phyloP scores from a whole-genome alignment of 1,140 invertebrate genomes.

The Megathymus violae region DNA sequence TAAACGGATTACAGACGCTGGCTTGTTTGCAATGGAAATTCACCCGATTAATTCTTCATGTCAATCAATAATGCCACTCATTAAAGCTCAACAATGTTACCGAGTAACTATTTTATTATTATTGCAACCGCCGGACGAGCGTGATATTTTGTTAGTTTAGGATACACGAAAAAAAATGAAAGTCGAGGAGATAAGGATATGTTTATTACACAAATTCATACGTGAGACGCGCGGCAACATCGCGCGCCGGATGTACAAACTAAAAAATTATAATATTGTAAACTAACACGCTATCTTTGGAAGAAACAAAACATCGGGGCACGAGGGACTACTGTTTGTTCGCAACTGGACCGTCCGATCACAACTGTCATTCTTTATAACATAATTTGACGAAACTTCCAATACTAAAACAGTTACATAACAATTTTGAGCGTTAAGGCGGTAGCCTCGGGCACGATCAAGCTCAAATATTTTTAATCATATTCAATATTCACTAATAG shows the following conservation, averaged over 20 bases:
- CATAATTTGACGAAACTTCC: slow-evolving; percentile 59
- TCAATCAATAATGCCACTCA: too few relatives aligned
- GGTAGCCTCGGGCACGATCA: slow-evolving; percentile 36
- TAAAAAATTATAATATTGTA: slow-evolving; percentile 72
- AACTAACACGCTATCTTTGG: slow-evolving; percentile 80
- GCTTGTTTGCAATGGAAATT: too few relatives aligned
- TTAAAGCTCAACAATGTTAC: too few relatives aligned
- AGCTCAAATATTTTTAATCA: slow-evolving; percentile 4
- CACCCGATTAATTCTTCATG: too few relatives aligned
- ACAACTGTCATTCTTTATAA: slow-evolving; percentile 38
- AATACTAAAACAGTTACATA: slow-evolving; percentile 68
- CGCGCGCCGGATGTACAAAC: slow-evolving; percentile 55
- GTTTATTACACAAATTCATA: slow-evolving; percentile 82
- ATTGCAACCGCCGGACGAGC: too few relatives aligned
- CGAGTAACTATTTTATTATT: too few relatives aligned
- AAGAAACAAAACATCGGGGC: slow-evolving; percentile 75
- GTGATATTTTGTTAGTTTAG: background rate
- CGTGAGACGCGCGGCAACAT: slow-evolving; percentile 50
- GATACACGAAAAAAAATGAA: slow-evolving; percentile 49
- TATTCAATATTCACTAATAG: slow-evolving; percentile 5
- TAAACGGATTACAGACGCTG: too few relatives aligned
- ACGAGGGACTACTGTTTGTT: slow-evolving; percentile 61
- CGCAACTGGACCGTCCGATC: slow-evolving; percentile 45
- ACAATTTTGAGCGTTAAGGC: slow-evolving; percentile 60
- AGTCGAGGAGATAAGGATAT: slow-evolving; percentile 75